phyloP scores from a whole-genome alignment of 2,113 vertebrate genomes.

The Dascyllus trimaculatus region DNA sequence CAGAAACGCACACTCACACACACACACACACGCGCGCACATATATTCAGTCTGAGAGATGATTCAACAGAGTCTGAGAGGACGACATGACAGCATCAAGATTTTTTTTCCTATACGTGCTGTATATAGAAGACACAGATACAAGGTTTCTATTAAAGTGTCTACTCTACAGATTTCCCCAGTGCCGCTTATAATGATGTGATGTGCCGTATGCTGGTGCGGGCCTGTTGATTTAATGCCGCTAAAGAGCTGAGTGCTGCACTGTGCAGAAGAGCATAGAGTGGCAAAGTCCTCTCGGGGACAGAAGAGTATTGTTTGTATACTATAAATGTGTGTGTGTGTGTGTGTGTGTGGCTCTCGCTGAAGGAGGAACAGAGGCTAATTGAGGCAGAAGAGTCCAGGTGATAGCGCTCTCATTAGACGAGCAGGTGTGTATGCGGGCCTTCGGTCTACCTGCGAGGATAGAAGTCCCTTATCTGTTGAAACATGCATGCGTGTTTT shows the following conservation, averaged over 20 bases:
- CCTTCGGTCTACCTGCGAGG: constrained; percentile 49
- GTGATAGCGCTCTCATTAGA: constrained; percentile 72
- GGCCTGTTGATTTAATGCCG: constrained; percentile 73
- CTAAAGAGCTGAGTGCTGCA: constrained; percentile 76
- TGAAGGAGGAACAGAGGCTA: constrained; percentile 71
- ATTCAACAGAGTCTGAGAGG: constrained; percentile 31
- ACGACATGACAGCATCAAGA: constrained; percentile 40
- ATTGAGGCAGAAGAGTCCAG: constrained; percentile 74
- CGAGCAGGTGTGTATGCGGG: constrained; percentile 63
- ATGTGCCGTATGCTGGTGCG: constrained; percentile 56
- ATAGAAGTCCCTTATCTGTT: constrained; percentile 57
- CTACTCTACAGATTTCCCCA: constrained; percentile 63
- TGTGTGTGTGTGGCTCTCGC: constrained; percentile 19
- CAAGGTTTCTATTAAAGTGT: constrained; percentile 48
- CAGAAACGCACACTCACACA: constrained; percentile 24
- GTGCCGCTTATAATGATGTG: constrained; percentile 66
- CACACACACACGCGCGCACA: constrained; percentile 26
- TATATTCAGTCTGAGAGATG: constrained; percentile 27
- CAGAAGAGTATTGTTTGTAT: constrained; percentile 53
- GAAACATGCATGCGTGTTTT: constrained; percentile 35
- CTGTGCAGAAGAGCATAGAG: constrained; percentile 70
- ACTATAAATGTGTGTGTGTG: constrained; percentile 47
- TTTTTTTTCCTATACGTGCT: constrained; percentile 21
- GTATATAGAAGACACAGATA: background rate
- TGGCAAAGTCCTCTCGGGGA: constrained; percentile 64